Percentiles rank a stretch among this genome's conserved stretches.
These are phyloP conservation scores for Venturia canescens DNA, from an alignment of 1,140 invertebrate genomes.

Conservation along the genomic window DNA sequence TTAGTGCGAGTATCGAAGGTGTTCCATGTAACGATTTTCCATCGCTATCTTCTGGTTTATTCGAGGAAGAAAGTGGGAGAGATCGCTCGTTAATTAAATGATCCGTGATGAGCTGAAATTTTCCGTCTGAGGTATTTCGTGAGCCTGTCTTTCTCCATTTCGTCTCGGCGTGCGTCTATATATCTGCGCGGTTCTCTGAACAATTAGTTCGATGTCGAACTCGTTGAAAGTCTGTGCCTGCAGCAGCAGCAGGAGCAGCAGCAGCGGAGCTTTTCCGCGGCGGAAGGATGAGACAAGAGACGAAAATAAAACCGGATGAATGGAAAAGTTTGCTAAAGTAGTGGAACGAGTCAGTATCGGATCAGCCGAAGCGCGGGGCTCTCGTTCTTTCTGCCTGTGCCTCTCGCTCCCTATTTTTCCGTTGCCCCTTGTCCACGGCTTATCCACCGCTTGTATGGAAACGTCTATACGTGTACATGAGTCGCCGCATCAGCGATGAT, in stretches of 20 bases:
- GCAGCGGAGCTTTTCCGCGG: not conserved
- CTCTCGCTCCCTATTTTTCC: not conserved
- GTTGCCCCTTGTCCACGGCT: conserved; percentile 14
- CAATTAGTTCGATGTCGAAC: conserved; percentile 50
- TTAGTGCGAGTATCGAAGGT: too few species aligned
- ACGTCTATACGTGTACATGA: not conserved
- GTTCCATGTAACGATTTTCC: not conserved
- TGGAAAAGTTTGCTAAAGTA: conserved; percentile 35
- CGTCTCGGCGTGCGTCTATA: not conserved
- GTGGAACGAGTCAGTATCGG: conserved; percentile 40
- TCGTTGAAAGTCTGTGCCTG: conserved; percentile 26
- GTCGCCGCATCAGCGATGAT: not conserved
- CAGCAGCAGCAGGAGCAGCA: not conserved
- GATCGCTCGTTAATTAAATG: not conserved
- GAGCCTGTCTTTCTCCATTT: not conserved
- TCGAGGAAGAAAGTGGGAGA: not conserved
- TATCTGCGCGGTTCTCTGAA: conserved; percentile 17
- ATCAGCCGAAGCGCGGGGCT: conserved; percentile 1
- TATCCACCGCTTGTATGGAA: not conserved
- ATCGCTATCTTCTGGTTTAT: not conserved
- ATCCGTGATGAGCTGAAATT: conserved; percentile 15
- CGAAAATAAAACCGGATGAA: conserved; percentile 36
- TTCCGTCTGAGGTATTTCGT: not conserved
- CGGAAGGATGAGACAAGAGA: conserved; percentile 29
- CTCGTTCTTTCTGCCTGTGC: not conserved